phyloP scores from a whole-genome alignment of 2,113 vertebrate species.

The Lates calcarifer region DNA sequence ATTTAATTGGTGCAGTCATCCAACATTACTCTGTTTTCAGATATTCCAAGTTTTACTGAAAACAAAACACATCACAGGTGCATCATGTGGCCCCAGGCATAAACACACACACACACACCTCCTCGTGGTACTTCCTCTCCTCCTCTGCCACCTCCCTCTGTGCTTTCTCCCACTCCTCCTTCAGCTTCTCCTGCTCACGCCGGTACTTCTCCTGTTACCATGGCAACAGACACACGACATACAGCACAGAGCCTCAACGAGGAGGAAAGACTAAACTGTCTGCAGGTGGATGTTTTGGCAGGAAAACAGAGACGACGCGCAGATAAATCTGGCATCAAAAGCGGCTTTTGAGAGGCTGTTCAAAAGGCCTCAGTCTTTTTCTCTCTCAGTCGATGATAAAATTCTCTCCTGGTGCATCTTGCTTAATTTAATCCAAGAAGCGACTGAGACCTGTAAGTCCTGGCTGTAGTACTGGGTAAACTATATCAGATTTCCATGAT shows the following conservation, averaged over 20 bases:
- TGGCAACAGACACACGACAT: conserved; percentile 73
- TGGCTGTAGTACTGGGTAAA: neutral
- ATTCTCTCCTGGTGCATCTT: neutral
- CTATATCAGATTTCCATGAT: neutral
- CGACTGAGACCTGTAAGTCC: neutral
- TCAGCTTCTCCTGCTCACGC: conserved; percentile 95
- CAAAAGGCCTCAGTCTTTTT: neutral
- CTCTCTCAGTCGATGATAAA: neutral
- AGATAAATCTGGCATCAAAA: conserved; percentile 5
- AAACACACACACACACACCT: conserved; percentile 85
- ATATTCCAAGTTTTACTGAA: neutral
- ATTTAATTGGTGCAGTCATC: neutral
- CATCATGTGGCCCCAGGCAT: neutral
- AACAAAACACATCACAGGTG: neutral
- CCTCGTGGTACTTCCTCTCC: conserved; percentile 94
- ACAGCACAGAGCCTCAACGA: conserved; percentile 52
- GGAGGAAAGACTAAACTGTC: conserved; percentile 26
- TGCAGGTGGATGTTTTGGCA: conserved; percentile 15
- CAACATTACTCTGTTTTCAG: neutral
- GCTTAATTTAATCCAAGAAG: neutral
- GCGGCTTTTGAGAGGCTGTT: neutral
- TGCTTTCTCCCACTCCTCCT: conserved; percentile 96
- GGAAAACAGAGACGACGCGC: neutral
- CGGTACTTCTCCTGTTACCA: conserved; percentile 92
- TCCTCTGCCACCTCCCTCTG: conserved; percentile 97